phyloP scores from a whole-genome alignment of 2,113 vertebrate species.

The Pomatorhinus ruficollis region DNA sequence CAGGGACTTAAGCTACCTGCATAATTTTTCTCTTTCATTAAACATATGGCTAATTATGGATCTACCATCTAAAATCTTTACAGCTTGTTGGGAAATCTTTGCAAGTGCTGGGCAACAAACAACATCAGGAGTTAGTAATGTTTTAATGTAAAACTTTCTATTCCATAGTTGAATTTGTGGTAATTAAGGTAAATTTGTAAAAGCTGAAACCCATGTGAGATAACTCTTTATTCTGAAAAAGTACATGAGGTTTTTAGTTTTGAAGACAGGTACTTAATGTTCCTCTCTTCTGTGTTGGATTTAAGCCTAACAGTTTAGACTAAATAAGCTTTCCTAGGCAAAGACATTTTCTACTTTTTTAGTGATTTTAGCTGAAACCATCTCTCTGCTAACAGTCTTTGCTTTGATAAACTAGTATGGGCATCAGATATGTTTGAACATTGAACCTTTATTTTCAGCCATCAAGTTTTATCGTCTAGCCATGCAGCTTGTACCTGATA shows the following conservation, averaged over 20 bases:
- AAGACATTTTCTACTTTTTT: not conserved
- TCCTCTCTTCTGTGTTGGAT: not conserved
- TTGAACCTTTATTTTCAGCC: slow-evolving; percentile 80
- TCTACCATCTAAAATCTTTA: not conserved
- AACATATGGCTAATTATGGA: not conserved
- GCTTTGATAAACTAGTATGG: not conserved
- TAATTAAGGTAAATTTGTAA: not conserved
- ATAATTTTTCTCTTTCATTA: not conserved
- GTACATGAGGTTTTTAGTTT: not conserved
- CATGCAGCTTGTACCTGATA: slow-evolving; percentile 98
- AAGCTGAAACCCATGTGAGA: not conserved
- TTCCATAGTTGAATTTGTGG: not conserved
- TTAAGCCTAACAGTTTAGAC: not conserved
- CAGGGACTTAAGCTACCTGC: not conserved
- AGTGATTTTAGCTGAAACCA: not conserved
- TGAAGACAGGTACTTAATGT: not conserved
- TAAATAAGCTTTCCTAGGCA: not conserved
- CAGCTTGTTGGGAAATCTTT: not conserved
- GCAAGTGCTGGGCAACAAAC: not conserved
- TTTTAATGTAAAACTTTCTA: not conserved
- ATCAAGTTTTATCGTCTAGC: slow-evolving; percentile 98
- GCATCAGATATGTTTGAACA: not conserved
- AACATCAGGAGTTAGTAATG: not conserved
- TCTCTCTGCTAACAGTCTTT: not conserved
- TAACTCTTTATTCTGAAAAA: not conserved